Evolutionary conservation across 2,113 vertebrate species (phyloP), one percentile per base, ranked within the genome.

Genomic region (Sceloporus tristichus): DNA sequence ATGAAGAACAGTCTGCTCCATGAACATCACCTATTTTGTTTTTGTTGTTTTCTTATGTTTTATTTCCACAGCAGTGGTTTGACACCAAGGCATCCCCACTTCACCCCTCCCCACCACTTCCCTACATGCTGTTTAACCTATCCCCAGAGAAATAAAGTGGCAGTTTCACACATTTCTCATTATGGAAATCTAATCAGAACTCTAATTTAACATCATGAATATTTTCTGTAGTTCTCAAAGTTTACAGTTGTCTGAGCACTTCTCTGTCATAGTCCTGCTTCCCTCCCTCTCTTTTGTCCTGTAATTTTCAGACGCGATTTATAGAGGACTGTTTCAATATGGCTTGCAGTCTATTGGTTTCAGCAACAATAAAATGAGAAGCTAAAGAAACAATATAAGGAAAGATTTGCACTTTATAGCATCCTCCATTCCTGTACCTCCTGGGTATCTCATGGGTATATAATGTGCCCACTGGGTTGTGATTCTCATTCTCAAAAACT

Each of bases 131-230:
- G 66, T 56, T 93, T 82, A 94, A 91, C 10, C 66, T 90, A 78
- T 89, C 92, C 93, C 93, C 92, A 14, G 91, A 94, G 92, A 95
- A 94, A 93, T 92, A 92, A 91, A 92, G 82, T 89, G 82, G 27
- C 2, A 88, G 92, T 94, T 92, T 87, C 82, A 89, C 83, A 76
- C 86, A 89, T 92, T 93, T 95, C 79, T 91, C 93, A 76, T 90
- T 91, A 94, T 90, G 73, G 80, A 62, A 93, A 90, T 93, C 90
- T 93, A 95, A 94, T 94, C 88, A 94, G 91, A 95, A 90, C 79
- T 93, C 94, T 93, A 93, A 95, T 94, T 94, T 92, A 94, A 86
- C 76, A 87, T 85, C 40, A 94, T 91, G 92, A 93, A 34, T 93
- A 93, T 95, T 93, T 82, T 53, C 85, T 77, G 82, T 87, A 83